Percentiles rank a stretch among this genome's conserved stretches.
Conservation (phyloP, 2,113 vertebrate species). For the Hyperopisus bebe region DNA sequence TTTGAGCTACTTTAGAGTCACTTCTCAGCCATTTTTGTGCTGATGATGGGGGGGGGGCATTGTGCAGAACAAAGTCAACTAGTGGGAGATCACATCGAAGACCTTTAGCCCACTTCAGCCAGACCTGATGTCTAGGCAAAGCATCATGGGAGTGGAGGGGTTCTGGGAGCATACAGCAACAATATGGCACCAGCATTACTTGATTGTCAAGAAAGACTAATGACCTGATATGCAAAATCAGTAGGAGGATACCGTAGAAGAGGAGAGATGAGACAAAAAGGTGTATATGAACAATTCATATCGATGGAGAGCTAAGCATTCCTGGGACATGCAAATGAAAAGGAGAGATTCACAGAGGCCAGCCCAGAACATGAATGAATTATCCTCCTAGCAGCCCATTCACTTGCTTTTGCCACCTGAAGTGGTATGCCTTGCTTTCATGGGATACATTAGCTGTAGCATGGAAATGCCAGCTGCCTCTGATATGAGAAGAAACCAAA, state of each 20-base stretch:
- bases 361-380: not conserved
- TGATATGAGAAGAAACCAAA: not conserved
- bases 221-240: not conserved
- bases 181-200: conserved; percentile 36
- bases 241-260: not conserved
- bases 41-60: conserved; percentile 28
- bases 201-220: not conserved
- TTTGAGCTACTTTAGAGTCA: not conserved
- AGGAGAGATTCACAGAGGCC: not conserved
- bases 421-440: not conserved
- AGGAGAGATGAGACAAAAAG: not conserved
- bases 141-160: conserved; percentile 35
- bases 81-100: conserved; percentile 47
- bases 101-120: conserved; percentile 37
- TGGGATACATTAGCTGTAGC: not conserved
- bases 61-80: conserved; percentile 53
- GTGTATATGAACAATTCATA: not conserved
- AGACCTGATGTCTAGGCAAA: conserved; percentile 58
- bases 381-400: not conserved
- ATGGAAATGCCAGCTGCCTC: not conserved
- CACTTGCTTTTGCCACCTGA: not conserved
- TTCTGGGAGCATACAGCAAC: conserved; percentile 31
- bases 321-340: not conserved
- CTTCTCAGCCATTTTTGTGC: conserved; percentile 29
- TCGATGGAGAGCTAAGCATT: not conserved